These are phyloP conservation scores for Macaria notata DNA, from an alignment of 2,888 invertebrate species.

Conservation along the genomic window DNA sequence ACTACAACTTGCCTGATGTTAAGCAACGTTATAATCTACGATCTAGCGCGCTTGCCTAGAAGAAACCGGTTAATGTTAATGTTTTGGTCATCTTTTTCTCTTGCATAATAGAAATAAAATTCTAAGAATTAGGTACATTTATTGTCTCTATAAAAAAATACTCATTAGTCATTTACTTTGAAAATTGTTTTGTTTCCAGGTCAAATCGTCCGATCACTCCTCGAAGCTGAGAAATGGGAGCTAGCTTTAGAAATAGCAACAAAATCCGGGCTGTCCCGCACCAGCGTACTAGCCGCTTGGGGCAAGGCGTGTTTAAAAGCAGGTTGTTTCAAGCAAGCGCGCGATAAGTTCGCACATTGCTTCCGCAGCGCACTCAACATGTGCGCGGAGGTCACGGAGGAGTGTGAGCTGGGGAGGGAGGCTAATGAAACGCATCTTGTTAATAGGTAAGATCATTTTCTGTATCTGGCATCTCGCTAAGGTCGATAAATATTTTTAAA, in stretches of 20 bases:
- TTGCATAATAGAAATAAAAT: too few species aligned
- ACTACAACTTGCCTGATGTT: too few species aligned
- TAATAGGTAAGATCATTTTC: conserved; percentile 34
- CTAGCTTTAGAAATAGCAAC: conserved; percentile 93
- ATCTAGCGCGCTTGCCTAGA: too few species aligned
- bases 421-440: conserved; percentile 61
- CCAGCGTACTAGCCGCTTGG: conserved; percentile 94
- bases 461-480: too few species aligned
- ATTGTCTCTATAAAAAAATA: too few species aligned
- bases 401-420: conserved; percentile 67
- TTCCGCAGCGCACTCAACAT: conserved; percentile 65
- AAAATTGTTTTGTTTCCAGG: conserved; percentile 59
- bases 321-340: conserved; percentile 89
- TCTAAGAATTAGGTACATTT: too few species aligned
- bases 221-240: conserved; percentile 93
- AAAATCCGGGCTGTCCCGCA: conserved; percentile 90
- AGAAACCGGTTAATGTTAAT: too few species aligned
- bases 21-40: too few species aligned
- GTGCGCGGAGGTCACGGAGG: conserved; percentile 60
- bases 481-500: too few species aligned
- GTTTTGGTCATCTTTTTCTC: too few species aligned
- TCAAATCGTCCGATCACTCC: conserved; percentile 86
- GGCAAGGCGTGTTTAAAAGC: conserved; percentile 91
- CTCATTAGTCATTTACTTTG: too few species aligned
- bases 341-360: conserved; percentile 86